Conservation (phyloP, 2,797 vertebrate species). For the Lepilemur ruficaudatus region DNA sequence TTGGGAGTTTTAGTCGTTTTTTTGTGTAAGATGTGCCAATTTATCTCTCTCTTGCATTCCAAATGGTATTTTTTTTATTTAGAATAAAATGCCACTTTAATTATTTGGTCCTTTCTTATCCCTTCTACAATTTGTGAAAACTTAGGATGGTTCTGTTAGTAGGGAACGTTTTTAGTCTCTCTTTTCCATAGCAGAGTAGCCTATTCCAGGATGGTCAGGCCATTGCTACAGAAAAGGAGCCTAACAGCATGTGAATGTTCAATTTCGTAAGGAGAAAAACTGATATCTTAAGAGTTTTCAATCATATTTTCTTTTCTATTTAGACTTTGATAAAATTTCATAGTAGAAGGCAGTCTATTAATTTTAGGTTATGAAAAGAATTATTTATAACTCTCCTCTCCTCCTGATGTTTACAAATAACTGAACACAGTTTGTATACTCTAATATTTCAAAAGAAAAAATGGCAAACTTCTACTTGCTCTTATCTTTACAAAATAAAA, state of each 20-base stretch:
- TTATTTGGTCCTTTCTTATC: background rate
- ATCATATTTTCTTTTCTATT: background rate
- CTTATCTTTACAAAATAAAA: background rate
- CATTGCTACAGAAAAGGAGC: background rate
- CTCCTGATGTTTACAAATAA: background rate
- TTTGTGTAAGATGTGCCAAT: background rate
- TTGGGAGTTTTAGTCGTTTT: background rate
- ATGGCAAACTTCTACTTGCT: background rate
- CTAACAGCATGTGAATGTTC: too few relatives aligned
- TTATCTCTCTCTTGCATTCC: background rate
- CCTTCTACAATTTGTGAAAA: background rate
- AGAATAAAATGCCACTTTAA: background rate
- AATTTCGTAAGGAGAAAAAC: background rate
- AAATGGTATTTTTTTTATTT: background rate
- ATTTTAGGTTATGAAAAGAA: background rate
- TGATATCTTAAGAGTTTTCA: background rate
- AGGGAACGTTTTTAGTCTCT: background rate
- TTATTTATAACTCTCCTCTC: background rate
- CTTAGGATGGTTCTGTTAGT: background rate
- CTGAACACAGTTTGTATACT: background rate
- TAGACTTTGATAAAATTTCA: background rate
- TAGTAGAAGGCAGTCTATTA: background rate
- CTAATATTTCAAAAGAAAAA: background rate
- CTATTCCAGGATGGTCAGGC: background rate
- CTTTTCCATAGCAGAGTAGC: background rate